A percentile compares a stretch with the other conserved stretches of the same genome.
These are phyloP conservation scores for Caenorhabditis panamensis DNA, from an alignment of 2,888 invertebrate genomes.

Conservation along the genomic window DNA sequence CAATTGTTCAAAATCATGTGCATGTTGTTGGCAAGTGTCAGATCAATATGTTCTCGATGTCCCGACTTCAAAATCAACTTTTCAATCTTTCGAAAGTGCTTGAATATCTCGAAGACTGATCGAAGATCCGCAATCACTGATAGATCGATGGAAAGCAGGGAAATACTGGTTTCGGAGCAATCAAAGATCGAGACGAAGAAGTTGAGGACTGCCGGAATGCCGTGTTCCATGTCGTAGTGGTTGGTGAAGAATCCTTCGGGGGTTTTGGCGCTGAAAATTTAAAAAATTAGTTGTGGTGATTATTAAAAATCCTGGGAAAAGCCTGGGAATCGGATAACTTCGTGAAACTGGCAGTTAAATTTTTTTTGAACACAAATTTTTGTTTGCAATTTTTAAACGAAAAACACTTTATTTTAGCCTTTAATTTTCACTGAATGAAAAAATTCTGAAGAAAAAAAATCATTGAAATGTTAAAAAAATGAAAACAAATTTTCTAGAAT, in stretches of 20 bases:
- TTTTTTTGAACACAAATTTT: no score
- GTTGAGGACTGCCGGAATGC: slow-evolving; percentile 14
- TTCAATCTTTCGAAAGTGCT: slow-evolving; percentile 3
- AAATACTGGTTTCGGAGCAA: not conserved
- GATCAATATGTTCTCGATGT: not conserved
- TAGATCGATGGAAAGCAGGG: slow-evolving; percentile 3
- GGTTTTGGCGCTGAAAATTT: slow-evolving; percentile 10
- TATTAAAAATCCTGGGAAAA: not conserved
- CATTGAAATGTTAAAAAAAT: no score
- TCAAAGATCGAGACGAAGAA: slow-evolving; percentile 9
- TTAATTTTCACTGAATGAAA: no score
- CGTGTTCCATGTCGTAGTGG: slow-evolving; percentile 10
- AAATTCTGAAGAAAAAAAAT: no score
- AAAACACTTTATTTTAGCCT: no score
- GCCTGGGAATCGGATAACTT: no score
- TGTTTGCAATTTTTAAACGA: no score
- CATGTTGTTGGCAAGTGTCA: not conserved
- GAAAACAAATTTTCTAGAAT: no score
- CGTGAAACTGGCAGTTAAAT: no score
- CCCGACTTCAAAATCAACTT: slow-evolving; percentile 7
- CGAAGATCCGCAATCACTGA: slow-evolving; percentile 15
- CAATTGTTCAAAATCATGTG: not conserved
- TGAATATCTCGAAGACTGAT: slow-evolving; percentile 5
- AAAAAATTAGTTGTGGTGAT: not conserved
- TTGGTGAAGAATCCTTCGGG: slow-evolving; percentile 2